Base-by-base conservation (phyloP, 2,888 invertebrate species). In the Chromoteleia sp. region DNA sequence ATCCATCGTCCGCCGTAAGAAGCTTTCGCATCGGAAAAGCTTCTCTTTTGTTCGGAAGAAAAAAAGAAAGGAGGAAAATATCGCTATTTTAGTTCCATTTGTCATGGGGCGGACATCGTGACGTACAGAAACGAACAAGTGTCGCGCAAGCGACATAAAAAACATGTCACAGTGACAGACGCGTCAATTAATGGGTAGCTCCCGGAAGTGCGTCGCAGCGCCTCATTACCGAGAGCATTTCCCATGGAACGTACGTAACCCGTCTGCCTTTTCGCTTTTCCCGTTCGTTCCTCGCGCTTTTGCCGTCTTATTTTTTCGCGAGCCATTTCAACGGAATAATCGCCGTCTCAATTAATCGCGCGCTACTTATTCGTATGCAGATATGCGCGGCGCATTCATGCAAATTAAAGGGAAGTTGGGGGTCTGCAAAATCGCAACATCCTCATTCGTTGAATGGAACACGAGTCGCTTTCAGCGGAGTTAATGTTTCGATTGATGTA, bases 391-490 rank as follows among this genome's bases (percentile, higher is more conserved):
- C 30, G 33, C 33, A 59, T 71, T 50, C 29, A 70, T 58, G 48
- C 41, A 58, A 71, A 71, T 71, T 71, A 61, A 52, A 59, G 50
- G 59, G 59, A 71, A 50, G 71, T 71, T 61, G 52, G 59, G 71
- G 71, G 59, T 59, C 59, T 50, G 52, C 50, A 41, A 59, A 71
- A 59, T 71, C 59, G 50, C 59, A 45, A 71, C 71, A 71, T 71
- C 71, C 71, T 71, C 71, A 59, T 71, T 71, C 59, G 50, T 7
- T 39, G 58, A 29, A 71, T 59, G 58, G 19, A 71, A 59, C 71
- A 59, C 59, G 41, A 59, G 29, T 61, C 54, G 48, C 58, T 70
- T 70, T 58, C 58, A 70, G 12, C 58, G 15, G 25, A 58, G 43
- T 33, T 70, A 45, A 70, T 70, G 58, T 58, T 70, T 68, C 68